phyloP scores from a whole-genome alignment of 2,888 invertebrate genomes.

The Drosophila gaucha region DNA sequence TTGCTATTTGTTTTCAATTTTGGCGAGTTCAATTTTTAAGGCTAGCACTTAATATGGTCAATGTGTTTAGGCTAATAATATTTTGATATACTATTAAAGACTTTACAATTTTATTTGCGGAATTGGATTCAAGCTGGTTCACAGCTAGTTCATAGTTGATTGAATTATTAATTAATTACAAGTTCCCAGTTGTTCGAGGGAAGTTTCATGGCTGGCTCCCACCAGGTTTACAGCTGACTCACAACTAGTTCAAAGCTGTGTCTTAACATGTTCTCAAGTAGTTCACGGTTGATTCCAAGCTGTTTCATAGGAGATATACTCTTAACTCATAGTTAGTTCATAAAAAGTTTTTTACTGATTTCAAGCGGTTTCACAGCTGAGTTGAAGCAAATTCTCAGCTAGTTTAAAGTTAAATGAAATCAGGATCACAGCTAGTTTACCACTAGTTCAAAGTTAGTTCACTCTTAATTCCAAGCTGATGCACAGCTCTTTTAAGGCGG shows the following conservation, averaged over 20 bases:
- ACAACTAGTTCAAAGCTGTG: not conserved
- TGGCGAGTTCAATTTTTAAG: conserved; percentile 14
- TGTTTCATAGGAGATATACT: not conserved
- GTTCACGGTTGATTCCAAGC: not conserved
- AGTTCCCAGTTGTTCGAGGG: no score
- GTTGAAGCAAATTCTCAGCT: no score
- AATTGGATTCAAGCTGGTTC: not conserved
- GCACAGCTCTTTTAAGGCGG: no score
- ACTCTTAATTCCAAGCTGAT: not conserved
- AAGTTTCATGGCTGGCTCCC: not conserved
- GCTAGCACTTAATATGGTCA: conserved; percentile 5
- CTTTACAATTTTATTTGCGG: no score
- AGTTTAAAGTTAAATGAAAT: no score
- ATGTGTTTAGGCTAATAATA: not conserved
- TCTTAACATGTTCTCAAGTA: no score
- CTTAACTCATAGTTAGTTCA: no score
- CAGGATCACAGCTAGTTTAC: no score
- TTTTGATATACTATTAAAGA: not conserved
- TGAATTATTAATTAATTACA: no score
- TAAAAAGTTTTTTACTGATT: no score
- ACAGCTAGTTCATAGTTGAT: not conserved
- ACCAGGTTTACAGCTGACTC: not conserved
- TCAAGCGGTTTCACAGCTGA: not conserved
- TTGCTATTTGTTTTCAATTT: conserved; percentile 21
- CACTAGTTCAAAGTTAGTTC: no score